phyloP scores from a whole-genome alignment of 2,797 vertebrate genomes.

The Rachycentron canadum region DNA sequence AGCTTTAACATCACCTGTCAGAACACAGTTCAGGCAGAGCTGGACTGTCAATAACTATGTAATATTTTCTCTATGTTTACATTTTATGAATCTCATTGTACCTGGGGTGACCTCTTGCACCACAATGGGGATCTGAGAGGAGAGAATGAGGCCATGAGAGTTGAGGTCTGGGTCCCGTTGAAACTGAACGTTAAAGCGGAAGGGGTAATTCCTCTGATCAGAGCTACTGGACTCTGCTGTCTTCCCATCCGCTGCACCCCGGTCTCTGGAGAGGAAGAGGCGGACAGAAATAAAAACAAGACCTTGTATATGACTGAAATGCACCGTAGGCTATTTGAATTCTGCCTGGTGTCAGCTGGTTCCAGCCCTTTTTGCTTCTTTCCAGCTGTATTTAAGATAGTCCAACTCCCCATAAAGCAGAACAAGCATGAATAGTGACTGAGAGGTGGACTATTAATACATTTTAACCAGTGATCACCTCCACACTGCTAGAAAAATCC shows the following conservation, averaged over 20 bases:
- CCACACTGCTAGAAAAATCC: too few species aligned
- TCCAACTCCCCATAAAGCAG: too few species aligned
- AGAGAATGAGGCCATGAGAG: constrained; percentile 92
- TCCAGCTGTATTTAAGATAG: too few species aligned
- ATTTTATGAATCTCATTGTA: constrained; percentile 58
- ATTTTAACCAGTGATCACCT: too few species aligned
- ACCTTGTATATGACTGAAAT: background rate
- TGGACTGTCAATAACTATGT: background rate
- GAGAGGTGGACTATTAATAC: too few species aligned
- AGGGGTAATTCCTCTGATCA: constrained; percentile 81
- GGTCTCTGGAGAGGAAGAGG: constrained; percentile 78
- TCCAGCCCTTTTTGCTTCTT: background rate
- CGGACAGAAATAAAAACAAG: background rate
- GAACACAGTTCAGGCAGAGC: background rate
- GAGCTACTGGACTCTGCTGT: constrained; percentile 74
- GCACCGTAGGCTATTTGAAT: background rate
- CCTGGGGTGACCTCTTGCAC: constrained; percentile 91
- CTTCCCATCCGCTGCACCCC: constrained; percentile 80
- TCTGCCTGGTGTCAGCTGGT: background rate
- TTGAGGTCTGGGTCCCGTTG: constrained; percentile 87
- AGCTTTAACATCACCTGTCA: background rate
- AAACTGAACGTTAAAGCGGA: constrained; percentile 89
- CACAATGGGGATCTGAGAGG: constrained; percentile 87
- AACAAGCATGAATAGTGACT: too few species aligned
- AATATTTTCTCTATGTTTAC: background rate